Conservation (phyloP, 2,797 vertebrate species). For the Microchirus variegatus region DNA sequence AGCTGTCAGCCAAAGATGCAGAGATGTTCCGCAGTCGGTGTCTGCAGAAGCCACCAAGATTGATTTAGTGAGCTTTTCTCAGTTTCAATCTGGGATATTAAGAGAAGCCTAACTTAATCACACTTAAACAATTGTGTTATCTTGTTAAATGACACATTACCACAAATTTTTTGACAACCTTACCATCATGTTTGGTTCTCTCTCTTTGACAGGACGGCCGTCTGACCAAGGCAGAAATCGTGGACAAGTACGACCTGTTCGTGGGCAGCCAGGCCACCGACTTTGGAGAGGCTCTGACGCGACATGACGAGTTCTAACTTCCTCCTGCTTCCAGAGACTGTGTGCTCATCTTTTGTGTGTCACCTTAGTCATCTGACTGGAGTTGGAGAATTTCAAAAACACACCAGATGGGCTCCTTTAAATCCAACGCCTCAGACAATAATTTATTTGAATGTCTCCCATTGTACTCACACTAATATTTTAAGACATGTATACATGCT, state of each 20-base stretch:
- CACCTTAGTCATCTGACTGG: constrained; percentile 26
- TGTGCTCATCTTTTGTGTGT: constrained; percentile 46
- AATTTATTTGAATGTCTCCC: constrained; percentile 88
- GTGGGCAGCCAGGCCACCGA: constrained; percentile 99
- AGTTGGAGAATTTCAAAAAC: constrained; percentile 16
- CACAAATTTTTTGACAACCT: neutral
- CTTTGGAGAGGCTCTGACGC: constrained; percentile 95
- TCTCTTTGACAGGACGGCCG: constrained; percentile 85
- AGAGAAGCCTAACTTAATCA: too few species aligned
- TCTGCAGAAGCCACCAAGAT: too few species aligned
- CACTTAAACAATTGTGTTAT: too few species aligned
- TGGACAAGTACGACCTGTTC: constrained; percentile 97
- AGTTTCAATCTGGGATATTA: too few species aligned
- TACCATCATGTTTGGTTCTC: constrained; percentile 1
- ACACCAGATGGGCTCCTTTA: constrained; percentile 37
- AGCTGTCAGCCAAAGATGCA: too few species aligned
- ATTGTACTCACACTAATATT: constrained; percentile 45
- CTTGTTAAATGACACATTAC: neutral
- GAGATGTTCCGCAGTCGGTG: too few species aligned
- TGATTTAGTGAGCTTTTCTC: too few species aligned
- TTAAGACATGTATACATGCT: constrained; percentile 28
- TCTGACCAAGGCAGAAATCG: constrained; percentile 92
- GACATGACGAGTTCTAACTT: constrained; percentile 93
- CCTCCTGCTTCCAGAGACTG: constrained; percentile 51
- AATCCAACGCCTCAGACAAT: constrained; percentile 74